These are phyloP conservation scores for Pomacea maculata DNA, from an alignment of 1,140 invertebrate genomes.

Conservation along the genomic window DNA sequence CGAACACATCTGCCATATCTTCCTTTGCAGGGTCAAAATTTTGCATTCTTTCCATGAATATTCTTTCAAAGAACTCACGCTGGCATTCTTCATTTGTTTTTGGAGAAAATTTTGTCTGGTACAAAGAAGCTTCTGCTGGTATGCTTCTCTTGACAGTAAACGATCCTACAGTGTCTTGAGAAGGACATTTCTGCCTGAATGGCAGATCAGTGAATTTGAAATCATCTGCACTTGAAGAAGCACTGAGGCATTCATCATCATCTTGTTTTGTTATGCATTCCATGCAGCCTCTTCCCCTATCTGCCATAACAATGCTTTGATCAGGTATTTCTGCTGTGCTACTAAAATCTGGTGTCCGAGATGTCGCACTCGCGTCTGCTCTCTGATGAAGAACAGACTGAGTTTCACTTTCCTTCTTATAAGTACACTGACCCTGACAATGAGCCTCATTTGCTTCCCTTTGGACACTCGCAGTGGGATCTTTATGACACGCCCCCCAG, in stretches of 20 bases:
- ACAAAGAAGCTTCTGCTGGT: not conserved
- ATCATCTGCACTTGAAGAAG: not conserved
- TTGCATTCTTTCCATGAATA: constrained; percentile 16
- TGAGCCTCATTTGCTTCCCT: no score
- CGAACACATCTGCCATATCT: not conserved
- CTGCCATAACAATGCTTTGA: no score
- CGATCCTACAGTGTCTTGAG: not conserved
- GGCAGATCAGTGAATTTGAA: no score
- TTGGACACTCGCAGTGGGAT: not conserved
- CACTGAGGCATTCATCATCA: not conserved
- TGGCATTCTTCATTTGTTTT: constrained; percentile 17
- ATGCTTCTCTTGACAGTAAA: not conserved
- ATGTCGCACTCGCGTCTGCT: not conserved
- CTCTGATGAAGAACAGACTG: not conserved
- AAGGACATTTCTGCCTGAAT: not conserved
- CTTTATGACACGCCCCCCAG: not conserved
- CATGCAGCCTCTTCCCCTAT: no score
- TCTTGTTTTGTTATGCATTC: not conserved
- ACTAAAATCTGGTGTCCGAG: not conserved
- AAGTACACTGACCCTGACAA: not conserved
- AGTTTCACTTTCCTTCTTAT: not conserved
- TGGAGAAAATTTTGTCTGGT: not conserved
- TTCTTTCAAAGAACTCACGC: constrained; percentile 8
- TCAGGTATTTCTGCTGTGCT: not conserved
- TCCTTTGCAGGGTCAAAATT: constrained; percentile 18